Percentiles rank a stretch among this genome's conserved stretches.
These are phyloP conservation scores for Agrilus planipennis DNA, from an alignment of 1,140 invertebrate genomes.

Conservation along the genomic window DNA sequence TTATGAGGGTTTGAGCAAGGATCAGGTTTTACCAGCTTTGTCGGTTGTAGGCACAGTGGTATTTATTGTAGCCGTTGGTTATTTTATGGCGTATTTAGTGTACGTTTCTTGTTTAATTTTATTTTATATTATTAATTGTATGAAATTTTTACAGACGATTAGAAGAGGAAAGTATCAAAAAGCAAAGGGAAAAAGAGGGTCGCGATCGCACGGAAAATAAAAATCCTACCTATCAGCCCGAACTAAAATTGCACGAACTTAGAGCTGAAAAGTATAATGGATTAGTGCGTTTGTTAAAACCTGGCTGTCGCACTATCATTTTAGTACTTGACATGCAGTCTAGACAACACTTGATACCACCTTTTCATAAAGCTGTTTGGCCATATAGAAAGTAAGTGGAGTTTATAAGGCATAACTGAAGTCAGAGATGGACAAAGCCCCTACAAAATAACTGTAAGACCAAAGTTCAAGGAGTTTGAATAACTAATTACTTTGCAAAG, in stretches of 20 bases:
- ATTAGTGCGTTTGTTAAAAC: constrained; percentile 82
- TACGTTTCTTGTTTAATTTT: constrained; percentile 35
- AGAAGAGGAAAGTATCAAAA: constrained; percentile 67
- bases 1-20: constrained; percentile 60
- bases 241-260: constrained; percentile 81
- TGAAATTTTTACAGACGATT: constrained; percentile 53
- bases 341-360: constrained; percentile 71
- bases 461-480: too few relatives aligned
- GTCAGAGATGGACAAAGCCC: too few relatives aligned
- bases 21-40: constrained; percentile 68
- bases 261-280: constrained; percentile 92
- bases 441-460: too few relatives aligned
- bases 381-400: constrained; percentile 86
- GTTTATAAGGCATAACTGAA: too few relatives aligned
- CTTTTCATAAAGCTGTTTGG: constrained; percentile 88
- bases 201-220: constrained; percentile 37
- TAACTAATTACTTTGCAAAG: too few relatives aligned
- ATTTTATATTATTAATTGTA: too few relatives aligned
- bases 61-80: constrained; percentile 70
- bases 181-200: constrained; percentile 39
- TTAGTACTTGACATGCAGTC: constrained; percentile 81
- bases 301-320: constrained; percentile 88
- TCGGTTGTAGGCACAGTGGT: constrained; percentile 73
- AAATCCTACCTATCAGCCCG: constrained; percentile 40
- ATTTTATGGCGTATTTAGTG: constrained; percentile 82